A percentile compares a stretch with the other conserved stretches of the same genome.
Conservation (phyloP, 2,113 vertebrate genomes). For the Rhea pennata region DNA sequence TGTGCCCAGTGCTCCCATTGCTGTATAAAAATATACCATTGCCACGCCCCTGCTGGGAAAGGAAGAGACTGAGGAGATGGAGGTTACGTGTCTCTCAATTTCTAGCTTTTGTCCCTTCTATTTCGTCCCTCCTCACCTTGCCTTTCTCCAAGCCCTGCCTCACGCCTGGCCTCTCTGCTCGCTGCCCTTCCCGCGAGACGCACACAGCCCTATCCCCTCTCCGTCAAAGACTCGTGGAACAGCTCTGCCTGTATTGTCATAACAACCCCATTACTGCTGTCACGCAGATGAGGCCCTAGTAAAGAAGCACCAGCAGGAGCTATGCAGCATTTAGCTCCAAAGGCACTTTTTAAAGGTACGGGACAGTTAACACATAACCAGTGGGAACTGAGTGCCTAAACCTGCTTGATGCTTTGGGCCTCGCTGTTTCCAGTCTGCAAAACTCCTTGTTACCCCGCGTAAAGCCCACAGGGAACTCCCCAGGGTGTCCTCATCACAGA, state of each 20-base stretch:
- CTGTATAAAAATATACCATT: fast-evolving
- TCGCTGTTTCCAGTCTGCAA: neutral
- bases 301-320: neutral
- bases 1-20: neutral
- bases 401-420: neutral
- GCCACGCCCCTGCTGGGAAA: neutral
- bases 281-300: neutral
- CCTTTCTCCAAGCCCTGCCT: neutral
- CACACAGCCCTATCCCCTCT: neutral
- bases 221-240: neutral
- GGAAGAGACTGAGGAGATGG: neutral
- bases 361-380: neutral
- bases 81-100: no score
- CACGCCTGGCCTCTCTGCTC: fast-evolving
- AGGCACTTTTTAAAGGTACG: neutral
- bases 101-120: neutral
- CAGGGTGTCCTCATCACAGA: neutral
- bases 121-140: neutral
- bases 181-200: neutral
- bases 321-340: neutral
- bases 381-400: neutral
- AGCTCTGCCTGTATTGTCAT: neutral
- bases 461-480: neutral
- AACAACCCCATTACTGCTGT: neutral
- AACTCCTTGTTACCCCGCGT: neutral